A percentile compares a stretch with the other conserved stretches of the same genome.
These are phyloP conservation scores for Melospiza melodia DNA, from an alignment of 2,113 vertebrate species.

Conservation along the genomic window DNA sequence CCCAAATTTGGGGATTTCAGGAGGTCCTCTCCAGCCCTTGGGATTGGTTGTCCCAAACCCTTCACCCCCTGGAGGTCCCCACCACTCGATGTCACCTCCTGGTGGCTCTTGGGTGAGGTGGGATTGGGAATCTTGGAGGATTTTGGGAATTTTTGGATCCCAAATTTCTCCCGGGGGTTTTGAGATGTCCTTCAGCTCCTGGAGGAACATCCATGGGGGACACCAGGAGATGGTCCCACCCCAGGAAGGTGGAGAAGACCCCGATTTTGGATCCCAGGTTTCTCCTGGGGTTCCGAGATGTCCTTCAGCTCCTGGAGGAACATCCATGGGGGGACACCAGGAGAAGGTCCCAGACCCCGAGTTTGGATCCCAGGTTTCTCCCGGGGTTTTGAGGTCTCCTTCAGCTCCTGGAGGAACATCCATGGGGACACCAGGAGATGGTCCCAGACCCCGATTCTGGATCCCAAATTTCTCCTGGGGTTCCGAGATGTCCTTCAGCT, in stretches of 20 bases:
- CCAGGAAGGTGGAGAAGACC: too few species aligned
- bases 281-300: accelerated
- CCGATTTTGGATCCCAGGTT: not conserved
- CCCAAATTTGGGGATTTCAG: not conserved
- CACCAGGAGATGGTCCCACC: too few species aligned
- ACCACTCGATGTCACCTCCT: accelerated
- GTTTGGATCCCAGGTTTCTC: too few species aligned
- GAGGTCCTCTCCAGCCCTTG: not conserved
- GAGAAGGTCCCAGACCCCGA: too few species aligned
- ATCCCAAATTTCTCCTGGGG: accelerated
- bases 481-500: too few species aligned
- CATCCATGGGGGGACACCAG: too few species aligned
- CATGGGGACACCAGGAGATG: too few species aligned
- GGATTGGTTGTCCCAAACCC: not conserved
- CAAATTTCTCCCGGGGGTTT: accelerated
- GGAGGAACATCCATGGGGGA: too few species aligned
- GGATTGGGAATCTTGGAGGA: not conserved
- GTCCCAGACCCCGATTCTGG: too few species aligned
- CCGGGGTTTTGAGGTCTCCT: accelerated
- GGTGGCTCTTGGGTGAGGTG: accelerated
- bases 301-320: too few species aligned
- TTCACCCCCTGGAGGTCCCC: accelerated
- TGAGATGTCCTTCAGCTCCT: too few species aligned
- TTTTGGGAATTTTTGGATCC: not conserved
- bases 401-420: not conserved